Percentiles rank a stretch among this genome's conserved stretches.
These are phyloP conservation scores for Drosophila eugracilis DNA, from an alignment of 1,140 invertebrate species.

Conservation along the genomic window DNA sequence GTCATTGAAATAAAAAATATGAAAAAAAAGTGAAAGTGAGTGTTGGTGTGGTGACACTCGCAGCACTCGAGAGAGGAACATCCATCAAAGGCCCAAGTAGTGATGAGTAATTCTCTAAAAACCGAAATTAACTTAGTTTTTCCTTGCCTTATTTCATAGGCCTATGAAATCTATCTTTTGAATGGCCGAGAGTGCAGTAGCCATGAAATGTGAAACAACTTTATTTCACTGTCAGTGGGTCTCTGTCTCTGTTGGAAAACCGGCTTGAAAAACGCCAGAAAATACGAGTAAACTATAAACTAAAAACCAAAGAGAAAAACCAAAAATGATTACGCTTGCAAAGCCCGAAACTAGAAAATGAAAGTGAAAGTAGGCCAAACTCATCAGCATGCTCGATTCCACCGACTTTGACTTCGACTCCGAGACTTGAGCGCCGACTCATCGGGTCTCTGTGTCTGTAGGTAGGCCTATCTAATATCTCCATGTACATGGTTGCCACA, in stretches of 20 bases:
- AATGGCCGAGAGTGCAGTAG: constrained; percentile 37
- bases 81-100: neutral
- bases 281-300: too few species aligned
- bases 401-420: constrained; percentile 48
- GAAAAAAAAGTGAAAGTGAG: constrained; percentile 73
- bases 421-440: too few species aligned
- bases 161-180: constrained; percentile 37
- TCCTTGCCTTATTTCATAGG: constrained; percentile 14
- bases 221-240: constrained; percentile 77
- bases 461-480: constrained; percentile 53
- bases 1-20: constrained; percentile 63
- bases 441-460: constrained; percentile 43
- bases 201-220: constrained; percentile 75
- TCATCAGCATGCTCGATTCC: constrained; percentile 68
- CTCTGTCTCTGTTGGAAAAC: constrained; percentile 54
- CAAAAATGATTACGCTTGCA: constrained; percentile 49
- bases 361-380: constrained; percentile 82
- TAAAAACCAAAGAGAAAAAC: constrained; percentile 41
- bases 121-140: constrained; percentile 14
- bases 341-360: constrained; percentile 66
- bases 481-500: constrained; percentile 21
- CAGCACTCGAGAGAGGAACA: constrained; percentile 26
- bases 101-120: constrained; percentile 59
- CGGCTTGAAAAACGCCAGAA: constrained; percentile 51
- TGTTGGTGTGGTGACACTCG: neutral